Percentiles rank a stretch among this genome's conserved stretches.
Conservation (phyloP, 1,140 invertebrate genomes). For the Cylas formicarius region DNA sequence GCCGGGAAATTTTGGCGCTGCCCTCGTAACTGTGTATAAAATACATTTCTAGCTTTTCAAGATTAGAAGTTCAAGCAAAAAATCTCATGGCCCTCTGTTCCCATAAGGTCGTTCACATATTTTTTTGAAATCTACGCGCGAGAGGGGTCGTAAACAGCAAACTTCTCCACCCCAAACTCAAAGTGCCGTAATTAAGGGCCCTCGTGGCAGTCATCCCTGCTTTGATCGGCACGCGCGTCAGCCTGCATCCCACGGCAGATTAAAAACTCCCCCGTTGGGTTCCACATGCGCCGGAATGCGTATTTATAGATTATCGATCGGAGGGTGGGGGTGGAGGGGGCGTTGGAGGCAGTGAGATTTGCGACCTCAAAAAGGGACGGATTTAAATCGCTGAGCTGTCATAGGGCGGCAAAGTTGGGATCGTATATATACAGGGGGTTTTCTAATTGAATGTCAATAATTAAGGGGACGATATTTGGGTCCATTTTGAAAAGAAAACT, state of each 20-base stretch:
- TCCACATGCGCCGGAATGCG: slow-evolving; percentile 1
- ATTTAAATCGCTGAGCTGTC: no score
- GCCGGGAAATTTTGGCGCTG: no score
- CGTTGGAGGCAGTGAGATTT: no score
- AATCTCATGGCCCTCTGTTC: not conserved
- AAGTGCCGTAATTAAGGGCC: slow-evolving; percentile 21
- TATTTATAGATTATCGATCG: no score
- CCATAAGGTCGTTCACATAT: not conserved
- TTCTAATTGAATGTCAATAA: no score
- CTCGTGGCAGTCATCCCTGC: slow-evolving; percentile 15
- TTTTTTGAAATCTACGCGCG: not conserved
- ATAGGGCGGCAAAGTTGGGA: no score
- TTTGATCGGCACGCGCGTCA: slow-evolving; percentile 1
- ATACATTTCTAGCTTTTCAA: not conserved
- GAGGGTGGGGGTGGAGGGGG: no score
- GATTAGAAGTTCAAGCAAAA: not conserved
- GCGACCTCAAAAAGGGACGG: no score
- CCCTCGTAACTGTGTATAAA: not conserved
- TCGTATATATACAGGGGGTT: no score
- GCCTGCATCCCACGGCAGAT: slow-evolving; percentile 10
- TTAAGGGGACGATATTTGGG: no score
- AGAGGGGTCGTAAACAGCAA: slow-evolving; percentile 3
- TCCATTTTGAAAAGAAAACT: no score
- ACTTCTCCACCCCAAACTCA: slow-evolving; percentile 13
- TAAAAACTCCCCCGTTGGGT: slow-evolving; percentile 12